These are phyloP conservation scores for Chloroceryle amazona DNA, from an alignment of 2,797 vertebrate genomes.

Conservation along the genomic window DNA sequence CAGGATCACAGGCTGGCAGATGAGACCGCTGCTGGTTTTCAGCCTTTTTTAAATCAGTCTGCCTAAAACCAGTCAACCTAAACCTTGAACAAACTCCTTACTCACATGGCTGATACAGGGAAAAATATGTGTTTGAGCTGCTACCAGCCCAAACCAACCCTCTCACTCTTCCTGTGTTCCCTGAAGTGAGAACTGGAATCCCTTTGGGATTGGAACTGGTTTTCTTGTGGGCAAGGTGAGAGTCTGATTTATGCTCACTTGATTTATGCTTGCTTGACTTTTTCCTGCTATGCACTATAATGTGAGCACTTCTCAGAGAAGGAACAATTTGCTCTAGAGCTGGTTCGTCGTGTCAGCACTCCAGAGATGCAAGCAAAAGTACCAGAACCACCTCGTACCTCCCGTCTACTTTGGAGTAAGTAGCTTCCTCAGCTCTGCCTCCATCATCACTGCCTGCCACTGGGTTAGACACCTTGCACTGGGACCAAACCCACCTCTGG, in stretches of 20 bases:
- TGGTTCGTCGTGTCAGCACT: accelerated
- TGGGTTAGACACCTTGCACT: accelerated
- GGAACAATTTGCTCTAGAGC: neutral
- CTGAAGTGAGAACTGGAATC: neutral
- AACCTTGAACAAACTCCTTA: neutral
- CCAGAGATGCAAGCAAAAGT: neutral
- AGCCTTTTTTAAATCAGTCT: neutral
- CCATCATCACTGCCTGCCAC: neutral
- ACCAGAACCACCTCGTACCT: accelerated
- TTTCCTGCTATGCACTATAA: accelerated
- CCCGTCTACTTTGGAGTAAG: neutral
- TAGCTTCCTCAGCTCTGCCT: neutral
- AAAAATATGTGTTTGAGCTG: accelerated
- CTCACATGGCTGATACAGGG: neutral
- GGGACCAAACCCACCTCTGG: neutral
- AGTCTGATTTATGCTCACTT: accelerated
- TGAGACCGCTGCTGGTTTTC: neutral
- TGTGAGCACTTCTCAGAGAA: accelerated
- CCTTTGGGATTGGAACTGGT: neutral
- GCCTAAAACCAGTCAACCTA: neutral
- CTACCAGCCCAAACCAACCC: neutral
- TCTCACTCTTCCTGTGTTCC: neutral
- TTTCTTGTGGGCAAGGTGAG: neutral
- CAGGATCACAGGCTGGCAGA: neutral
- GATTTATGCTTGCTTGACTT: accelerated